Evolutionary conservation across 2,888 invertebrate species (phyloP), one percentile per base, ranked within the genome.

Genomic region (Carpatolechia fugitivella): DNA sequence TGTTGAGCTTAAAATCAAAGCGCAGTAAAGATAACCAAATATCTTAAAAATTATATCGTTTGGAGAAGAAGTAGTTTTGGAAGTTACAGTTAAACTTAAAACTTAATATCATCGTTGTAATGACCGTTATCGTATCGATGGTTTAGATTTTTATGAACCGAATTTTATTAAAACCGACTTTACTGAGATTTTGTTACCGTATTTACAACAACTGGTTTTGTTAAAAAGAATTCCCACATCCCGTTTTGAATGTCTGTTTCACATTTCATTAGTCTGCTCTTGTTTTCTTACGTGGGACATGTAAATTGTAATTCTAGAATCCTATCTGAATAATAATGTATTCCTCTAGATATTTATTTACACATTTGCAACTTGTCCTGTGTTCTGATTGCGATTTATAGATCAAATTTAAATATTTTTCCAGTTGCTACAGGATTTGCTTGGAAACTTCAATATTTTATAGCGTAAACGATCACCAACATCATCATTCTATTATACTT

Each of bases 1-100:
- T 35, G 10, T 41, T 18, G 11, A 11, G 40, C 40, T 18, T 41
- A 41, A 16, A 20, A 11, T 41, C 11, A 18, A 20, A 41, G 14
- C 18, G 18, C 18, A 41, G 40, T 55, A 36, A 56, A 57, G 48
- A 60, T 55, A 55, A 24, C 50, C 48, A 50, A n/a, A 13, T 40
- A 33, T 13, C 46, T 29, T 1, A 6, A 1, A 7, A 36, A 14
- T 14, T 36, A 36, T 36, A 6, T 14, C 14, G 13, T 14, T 38
- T 36, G 14, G 6, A 36, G 5, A 3, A 14, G 14, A 36, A 36
- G 14, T 36, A 5, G 14, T 36, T 5, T 10, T 38, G 16, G 16
- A 38, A 38, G 38, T 38, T 16, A 38, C 14, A 8, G 3, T 16
- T 38, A 38, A 38, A 14, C 8, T 38, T 38, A 13, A 16, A 5